Evolutionary conservation across 2,888 invertebrate species (phyloP).

Genomic region (Ophion obscuratus): DNA sequence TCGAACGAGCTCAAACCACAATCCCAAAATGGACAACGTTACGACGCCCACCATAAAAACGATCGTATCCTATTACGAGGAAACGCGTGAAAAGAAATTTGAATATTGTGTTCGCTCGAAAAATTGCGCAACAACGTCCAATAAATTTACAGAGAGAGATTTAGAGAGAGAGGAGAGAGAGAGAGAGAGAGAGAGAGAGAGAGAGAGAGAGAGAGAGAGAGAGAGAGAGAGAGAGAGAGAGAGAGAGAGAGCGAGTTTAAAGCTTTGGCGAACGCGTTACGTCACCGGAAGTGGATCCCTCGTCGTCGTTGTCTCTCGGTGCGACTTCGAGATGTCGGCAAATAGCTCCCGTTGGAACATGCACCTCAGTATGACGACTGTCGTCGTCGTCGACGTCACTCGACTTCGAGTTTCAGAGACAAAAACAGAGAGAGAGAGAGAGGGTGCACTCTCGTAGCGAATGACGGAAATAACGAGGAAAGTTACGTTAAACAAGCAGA

Average conservation of each 20-base stretch:
- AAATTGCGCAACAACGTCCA: not conserved
- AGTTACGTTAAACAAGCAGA: slow-evolving; percentile 73
- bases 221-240: slow-evolving; percentile 1
- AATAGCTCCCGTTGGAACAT: slow-evolving; percentile 58
- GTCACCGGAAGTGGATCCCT: slow-evolving; percentile 56
- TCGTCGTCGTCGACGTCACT: slow-evolving; percentile 39
- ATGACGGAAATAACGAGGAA: slow-evolving; percentile 72
- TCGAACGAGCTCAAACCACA: no score
- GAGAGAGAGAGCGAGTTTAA: slow-evolving; percentile 31
- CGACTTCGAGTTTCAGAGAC: slow-evolving; percentile 31
- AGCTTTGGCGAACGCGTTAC: slow-evolving; percentile 49
- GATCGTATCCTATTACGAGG: not conserved
- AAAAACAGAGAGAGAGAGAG: no score
- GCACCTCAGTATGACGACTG: slow-evolving; percentile 10
- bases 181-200: not conserved
- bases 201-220: not conserved
- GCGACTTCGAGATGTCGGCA: slow-evolving; percentile 57
- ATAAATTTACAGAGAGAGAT: not conserved
- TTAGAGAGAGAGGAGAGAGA: no score
- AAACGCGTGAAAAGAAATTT: not conserved
- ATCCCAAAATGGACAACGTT: no score
- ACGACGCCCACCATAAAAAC: no score
- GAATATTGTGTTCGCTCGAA: not conserved
- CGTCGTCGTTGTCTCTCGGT: slow-evolving; percentile 26
- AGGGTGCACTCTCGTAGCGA: slow-evolving; percentile 68